Conservation (phyloP, 2,888 invertebrate species). For the Griposia aprilina region DNA sequence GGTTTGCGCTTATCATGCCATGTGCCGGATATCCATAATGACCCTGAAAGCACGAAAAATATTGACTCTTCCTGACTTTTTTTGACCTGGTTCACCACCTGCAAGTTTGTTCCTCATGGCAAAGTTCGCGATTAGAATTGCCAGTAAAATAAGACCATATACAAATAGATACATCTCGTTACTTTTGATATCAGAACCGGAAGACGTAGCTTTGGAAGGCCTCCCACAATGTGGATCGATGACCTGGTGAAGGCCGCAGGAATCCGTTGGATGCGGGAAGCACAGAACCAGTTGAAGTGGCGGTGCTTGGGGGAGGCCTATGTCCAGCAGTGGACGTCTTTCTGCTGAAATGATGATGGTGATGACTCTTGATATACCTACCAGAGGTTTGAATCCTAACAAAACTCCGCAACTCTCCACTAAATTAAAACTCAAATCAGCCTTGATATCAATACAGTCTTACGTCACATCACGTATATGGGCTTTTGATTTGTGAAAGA, state of each 20-base stretch:
- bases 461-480: background rate
- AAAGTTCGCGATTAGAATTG: background rate
- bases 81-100: background rate
- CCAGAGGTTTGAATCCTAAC: background rate
- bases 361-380: background rate
- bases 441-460: background rate
- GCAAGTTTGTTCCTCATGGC: background rate
- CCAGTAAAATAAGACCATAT: background rate
- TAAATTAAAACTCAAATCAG: background rate
- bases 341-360: background rate
- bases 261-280: background rate
- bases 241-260: background rate
- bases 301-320: background rate
- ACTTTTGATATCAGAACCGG: background rate
- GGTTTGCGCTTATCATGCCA: conserved; percentile 13
- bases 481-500: background rate
- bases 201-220: background rate
- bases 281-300: background rate
- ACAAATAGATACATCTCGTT: background rate
- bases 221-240: background rate
- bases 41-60: conserved; percentile 20
- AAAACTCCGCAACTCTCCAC: background rate
- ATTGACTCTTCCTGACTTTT: background rate
- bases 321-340: background rate
- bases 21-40: conserved; percentile 41